Evolutionary conservation across 2,797 vertebrate genomes (phyloP).

Genomic region (Erpetoichthys calabaricus): DNA sequence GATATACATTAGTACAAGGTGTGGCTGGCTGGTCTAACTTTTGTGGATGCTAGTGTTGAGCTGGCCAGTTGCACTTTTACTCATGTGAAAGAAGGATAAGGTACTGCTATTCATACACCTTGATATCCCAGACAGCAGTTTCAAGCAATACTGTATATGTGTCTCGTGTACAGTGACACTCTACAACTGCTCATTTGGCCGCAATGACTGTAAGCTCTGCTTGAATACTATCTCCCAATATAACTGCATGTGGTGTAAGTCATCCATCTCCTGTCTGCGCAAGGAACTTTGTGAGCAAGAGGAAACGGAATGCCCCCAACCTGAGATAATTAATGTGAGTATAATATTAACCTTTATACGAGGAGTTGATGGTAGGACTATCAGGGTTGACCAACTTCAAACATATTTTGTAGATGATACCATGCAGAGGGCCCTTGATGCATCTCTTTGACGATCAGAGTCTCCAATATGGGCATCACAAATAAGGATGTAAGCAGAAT

Average conservation of each 20-base stretch:
- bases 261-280: slow-evolving; percentile 55
- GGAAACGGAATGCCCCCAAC: slow-evolving; percentile 53
- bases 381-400: slow-evolving; percentile 9
- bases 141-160: too few relatives aligned
- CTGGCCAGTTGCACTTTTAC: too few relatives aligned
- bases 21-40: too few relatives aligned
- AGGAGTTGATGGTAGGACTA: slow-evolving; percentile 6
- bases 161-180: slow-evolving; percentile 54
- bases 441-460: slow-evolving; percentile 74
- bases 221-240: slow-evolving; percentile 55
- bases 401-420: slow-evolving; percentile 54
- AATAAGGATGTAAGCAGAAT: slow-evolving; percentile 64
- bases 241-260: slow-evolving; percentile 70
- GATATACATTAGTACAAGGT: too few relatives aligned
- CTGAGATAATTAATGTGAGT: slow-evolving; percentile 64
- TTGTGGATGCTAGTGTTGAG: too few relatives aligned
- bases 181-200: slow-evolving; percentile 82
- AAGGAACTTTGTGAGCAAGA: slow-evolving; percentile 36
- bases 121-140: too few relatives aligned
- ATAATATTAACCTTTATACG: too few relatives aligned
- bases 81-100: too few relatives aligned
- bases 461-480: slow-evolving; percentile 80
- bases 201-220: slow-evolving; percentile 84
- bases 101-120: too few relatives aligned
- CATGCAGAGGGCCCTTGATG: slow-evolving; percentile 64